A percentile compares a stretch with the other conserved stretches of the same genome.
Evolutionary conservation across 64 coral and sea anemone species (phyloP).

Genomic region (Montipora cactus): DNA sequence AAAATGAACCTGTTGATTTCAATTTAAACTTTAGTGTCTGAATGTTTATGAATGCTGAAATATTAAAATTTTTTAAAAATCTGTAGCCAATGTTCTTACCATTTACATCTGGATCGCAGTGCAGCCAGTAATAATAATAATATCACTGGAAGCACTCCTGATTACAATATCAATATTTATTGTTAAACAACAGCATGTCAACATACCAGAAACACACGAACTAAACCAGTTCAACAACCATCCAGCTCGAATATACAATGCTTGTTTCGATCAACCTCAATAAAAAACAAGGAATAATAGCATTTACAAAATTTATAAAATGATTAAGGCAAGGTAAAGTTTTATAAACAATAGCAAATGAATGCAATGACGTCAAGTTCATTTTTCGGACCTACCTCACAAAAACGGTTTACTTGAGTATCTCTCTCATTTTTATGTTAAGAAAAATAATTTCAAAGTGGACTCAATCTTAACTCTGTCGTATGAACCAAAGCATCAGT

Average conservation of each 20-base stretch:
- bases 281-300: conserved; percentile 29
- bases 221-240: conserved; percentile 46
- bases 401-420: too few relatives aligned
- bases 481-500: background rate
- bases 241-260: conserved; percentile 44
- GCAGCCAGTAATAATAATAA: too few relatives aligned
- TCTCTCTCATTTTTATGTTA: background rate
- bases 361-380: too few relatives aligned
- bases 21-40: too few relatives aligned
- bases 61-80: background rate
- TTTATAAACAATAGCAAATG: too few relatives aligned
- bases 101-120: too few relatives aligned
- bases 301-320: conserved; percentile 35
- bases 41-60: too few relatives aligned
- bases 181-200: conserved; percentile 33
- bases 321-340: background rate
- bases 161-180: background rate
- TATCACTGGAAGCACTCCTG: too few relatives aligned
- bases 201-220: conserved; percentile 35
- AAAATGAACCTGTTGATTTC: too few relatives aligned
- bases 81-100: background rate
- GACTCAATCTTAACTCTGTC: too few relatives aligned
- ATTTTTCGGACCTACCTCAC: too few relatives aligned
- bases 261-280: conserved; percentile 33
- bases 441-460: too few relatives aligned